Base-by-base conservation (phyloP, 2,113 vertebrate genomes). In the Pomatostomus ruficeps region DNA sequence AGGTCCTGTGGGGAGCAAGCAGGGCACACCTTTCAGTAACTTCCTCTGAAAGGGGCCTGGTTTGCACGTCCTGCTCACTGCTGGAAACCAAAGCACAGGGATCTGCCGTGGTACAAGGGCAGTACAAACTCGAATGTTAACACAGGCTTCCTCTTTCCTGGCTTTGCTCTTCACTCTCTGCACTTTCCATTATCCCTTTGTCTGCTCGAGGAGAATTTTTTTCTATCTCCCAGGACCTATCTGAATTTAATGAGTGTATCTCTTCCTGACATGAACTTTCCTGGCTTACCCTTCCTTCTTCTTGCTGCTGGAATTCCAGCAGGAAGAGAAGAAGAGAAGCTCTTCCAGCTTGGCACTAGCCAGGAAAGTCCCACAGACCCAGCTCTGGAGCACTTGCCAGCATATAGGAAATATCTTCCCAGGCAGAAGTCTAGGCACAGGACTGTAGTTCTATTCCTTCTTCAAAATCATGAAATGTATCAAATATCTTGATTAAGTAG, bases 41-140 rank as follows among this genome's bases (percentile, higher is more conserved):
- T 63, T 68, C 9, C 22, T 6, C 54, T 51, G 26, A 59, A 77
- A 73, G 6, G 31, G 59, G 33, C 33, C 48, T 17, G 12, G 19
- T 14, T 21, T 22, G 38, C 2, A 3, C 19, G 40, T n/a, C 21
- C 74, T 59, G 20, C 35, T 49, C 0, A 0, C 33, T 51, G 35
- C 42, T 33, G 42, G 51, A 48, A 70, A 61, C 12, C 1, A 2
- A 29, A 73, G 18, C 20, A 35, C 0, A 0, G 28, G 9, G 12
- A 31, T 88, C 23, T 80, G 31, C 52, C 54, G 68, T 33, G 33
- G 22, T 31, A 18, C 55, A 62, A 26, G 51, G 43, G 18, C 31
- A 72, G 6, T 6, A 2, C 28, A 36, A 68, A 12, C 33, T 18
- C 6, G 12, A 68, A 17, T 1, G 2, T 6, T 43, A 28, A 28